phyloP scores from a whole-genome alignment of 2,113 vertebrate species.

The Tenrec ecaudatus region DNA sequence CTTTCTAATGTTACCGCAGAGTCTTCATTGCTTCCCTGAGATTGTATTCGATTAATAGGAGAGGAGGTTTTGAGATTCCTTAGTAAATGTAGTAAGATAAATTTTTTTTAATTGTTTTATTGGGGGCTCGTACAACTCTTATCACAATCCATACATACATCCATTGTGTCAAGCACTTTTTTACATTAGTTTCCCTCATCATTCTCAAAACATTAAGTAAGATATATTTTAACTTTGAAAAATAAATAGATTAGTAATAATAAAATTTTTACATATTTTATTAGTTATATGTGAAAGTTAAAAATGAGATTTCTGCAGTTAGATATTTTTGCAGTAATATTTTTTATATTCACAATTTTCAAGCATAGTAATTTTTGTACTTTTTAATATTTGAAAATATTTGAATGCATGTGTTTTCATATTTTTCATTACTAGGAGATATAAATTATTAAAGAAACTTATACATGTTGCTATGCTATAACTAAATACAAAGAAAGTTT shows the following conservation, averaged over 20 bases:
- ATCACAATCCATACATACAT: too few relatives aligned
- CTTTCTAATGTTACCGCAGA: background rate
- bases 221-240: background rate
- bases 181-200: too few relatives aligned
- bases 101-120: too few relatives aligned
- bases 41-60: background rate
- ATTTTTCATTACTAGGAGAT: background rate
- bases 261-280: background rate
- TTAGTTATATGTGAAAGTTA: background rate
- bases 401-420: background rate
- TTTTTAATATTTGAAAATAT: conserved; percentile 1
- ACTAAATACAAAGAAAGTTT: background rate
- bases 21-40: background rate
- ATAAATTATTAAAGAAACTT: background rate
- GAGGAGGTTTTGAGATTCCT: background rate
- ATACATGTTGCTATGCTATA: background rate
- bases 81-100: background rate
- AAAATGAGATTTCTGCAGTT: background rate
- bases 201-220: too few relatives aligned
- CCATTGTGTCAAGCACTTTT: too few relatives aligned
- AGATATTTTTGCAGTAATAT: background rate
- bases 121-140: too few relatives aligned
- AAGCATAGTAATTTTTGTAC: background rate
- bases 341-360: background rate
- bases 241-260: background rate